These are phyloP conservation scores for Caenorhabditis wallacei DNA, from an alignment of 2,888 invertebrate genomes.

Conservation along the genomic window DNA sequence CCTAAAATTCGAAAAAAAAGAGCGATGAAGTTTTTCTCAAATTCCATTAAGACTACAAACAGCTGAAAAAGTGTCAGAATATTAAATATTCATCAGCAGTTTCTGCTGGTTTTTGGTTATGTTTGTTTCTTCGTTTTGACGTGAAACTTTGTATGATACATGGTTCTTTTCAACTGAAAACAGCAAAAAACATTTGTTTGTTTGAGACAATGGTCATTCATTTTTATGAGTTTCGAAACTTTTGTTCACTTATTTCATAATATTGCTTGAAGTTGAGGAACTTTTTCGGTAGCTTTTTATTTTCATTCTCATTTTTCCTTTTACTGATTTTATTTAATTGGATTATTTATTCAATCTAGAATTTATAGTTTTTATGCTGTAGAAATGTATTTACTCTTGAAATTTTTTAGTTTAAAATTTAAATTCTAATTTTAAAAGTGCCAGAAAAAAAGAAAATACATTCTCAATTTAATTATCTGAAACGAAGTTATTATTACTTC, in stretches of 20 bases:
- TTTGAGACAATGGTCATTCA: slow-evolving; percentile 11
- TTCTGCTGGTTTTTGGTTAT: slow-evolving; percentile 20
- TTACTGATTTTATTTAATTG: neutral
- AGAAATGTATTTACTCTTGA: too few species aligned
- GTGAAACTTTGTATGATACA: neutral
- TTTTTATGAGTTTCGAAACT: slow-evolving; percentile 29
- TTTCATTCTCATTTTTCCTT: slow-evolving; percentile 3
- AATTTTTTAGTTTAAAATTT: too few species aligned
- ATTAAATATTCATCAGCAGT: neutral
- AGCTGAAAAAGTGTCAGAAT: neutral
- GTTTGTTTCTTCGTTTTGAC: neutral
- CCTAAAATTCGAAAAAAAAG: slow-evolving; percentile 3
- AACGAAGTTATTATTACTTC: too few species aligned
- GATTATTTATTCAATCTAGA: too few species aligned
- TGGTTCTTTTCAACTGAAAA: neutral
- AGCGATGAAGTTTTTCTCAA: neutral
- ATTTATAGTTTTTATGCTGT: too few species aligned
- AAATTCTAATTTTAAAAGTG: too few species aligned
- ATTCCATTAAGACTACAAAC: neutral
- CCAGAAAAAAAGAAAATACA: too few species aligned
- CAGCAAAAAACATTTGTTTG: neutral
- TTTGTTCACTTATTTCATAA: slow-evolving; percentile 9
- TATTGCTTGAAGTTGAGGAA: slow-evolving; percentile 8
- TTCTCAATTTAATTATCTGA: too few species aligned
- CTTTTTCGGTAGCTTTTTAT: neutral